Conservation (phyloP, 2,888 invertebrate species). For the Teleogryllus oceanicus region DNA sequence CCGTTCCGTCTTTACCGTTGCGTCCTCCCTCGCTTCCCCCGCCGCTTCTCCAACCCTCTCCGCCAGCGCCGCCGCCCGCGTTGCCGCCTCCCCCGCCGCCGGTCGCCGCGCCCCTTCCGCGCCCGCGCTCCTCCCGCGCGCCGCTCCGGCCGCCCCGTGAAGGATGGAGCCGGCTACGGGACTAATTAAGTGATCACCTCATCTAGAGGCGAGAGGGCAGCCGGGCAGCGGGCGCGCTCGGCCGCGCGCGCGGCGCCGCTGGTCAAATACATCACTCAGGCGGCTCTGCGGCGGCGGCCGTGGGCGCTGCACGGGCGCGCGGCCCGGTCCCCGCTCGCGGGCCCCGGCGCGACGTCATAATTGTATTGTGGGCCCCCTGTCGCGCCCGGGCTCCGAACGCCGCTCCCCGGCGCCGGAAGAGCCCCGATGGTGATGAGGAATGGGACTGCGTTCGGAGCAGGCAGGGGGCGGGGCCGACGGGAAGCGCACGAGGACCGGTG, state of each 20-base stretch:
- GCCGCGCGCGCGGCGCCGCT: background rate
- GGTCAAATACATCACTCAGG: conserved; percentile 18
- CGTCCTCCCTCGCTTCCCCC: too few relatives aligned
- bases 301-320: background rate
- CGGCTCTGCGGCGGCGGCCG: background rate
- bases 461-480: too few relatives aligned
- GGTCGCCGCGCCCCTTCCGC: background rate
- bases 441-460: too few relatives aligned
- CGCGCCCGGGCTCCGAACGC: conserved; percentile 9
- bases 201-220: conserved; percentile 24
- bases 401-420: background rate
- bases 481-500: too few relatives aligned
- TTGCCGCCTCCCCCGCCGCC: background rate
- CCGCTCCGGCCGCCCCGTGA: conserved; percentile 28
- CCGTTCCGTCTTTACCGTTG: too few relatives aligned
- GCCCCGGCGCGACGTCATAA: conserved; percentile 5
- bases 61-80: too few relatives aligned
- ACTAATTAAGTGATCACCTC: conserved; percentile 36
- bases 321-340: background rate
- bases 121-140: background rate
- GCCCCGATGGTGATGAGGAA: background rate
- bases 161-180: conserved; percentile 30
- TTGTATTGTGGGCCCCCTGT: conserved; percentile 5
- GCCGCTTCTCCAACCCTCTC: too few relatives aligned
- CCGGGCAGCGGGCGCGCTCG: conserved; percentile 4